Evolutionary conservation across 2,888 invertebrate genomes (phyloP).

Genomic region (Ectemnius cavifrons): DNA sequence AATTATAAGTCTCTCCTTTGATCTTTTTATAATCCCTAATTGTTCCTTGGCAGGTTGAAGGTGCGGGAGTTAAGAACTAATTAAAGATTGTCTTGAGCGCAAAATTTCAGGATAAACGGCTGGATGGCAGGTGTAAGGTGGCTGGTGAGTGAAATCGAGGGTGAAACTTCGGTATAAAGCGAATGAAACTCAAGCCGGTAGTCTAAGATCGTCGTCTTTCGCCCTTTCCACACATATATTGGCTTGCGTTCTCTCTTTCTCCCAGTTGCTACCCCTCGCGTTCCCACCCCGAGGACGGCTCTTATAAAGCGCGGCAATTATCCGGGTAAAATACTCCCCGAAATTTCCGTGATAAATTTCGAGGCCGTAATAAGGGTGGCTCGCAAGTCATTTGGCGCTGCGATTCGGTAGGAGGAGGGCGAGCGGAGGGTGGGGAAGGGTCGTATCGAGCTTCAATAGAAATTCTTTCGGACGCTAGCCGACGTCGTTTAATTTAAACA

Average conservation of each 20-base stretch:
- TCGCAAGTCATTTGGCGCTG: conserved; percentile 72
- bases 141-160: conserved; percentile 4
- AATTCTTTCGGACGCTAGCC: conserved; percentile 63
- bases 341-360: conserved; percentile 74
- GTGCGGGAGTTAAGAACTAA: conserved; percentile 12
- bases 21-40: no score
- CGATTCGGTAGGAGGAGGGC: not conserved
- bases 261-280: no score
- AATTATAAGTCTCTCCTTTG: no score
- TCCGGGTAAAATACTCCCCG: conserved; percentile 72
- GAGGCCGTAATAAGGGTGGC: conserved; percentile 72
- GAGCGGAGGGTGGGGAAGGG: conserved; percentile 44
- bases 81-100: conserved; percentile 30
- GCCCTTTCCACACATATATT: conserved; percentile 52
- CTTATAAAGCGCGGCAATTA: conserved; percentile 72
- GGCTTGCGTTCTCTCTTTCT: conserved; percentile 23
- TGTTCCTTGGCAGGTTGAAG: no score
- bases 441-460: conserved; percentile 67
- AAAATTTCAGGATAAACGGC: conserved; percentile 8
- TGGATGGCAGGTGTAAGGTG: no score
- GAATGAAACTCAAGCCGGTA: conserved; percentile 29
- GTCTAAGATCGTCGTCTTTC: conserved; percentile 42
- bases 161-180: conserved; percentile 35
- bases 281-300: conserved; percentile 45
- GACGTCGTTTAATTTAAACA: conserved; percentile 59